These are phyloP conservation scores for Brachyptera putata DNA, from an alignment of 2,888 invertebrate genomes.

Conservation along the genomic window DNA sequence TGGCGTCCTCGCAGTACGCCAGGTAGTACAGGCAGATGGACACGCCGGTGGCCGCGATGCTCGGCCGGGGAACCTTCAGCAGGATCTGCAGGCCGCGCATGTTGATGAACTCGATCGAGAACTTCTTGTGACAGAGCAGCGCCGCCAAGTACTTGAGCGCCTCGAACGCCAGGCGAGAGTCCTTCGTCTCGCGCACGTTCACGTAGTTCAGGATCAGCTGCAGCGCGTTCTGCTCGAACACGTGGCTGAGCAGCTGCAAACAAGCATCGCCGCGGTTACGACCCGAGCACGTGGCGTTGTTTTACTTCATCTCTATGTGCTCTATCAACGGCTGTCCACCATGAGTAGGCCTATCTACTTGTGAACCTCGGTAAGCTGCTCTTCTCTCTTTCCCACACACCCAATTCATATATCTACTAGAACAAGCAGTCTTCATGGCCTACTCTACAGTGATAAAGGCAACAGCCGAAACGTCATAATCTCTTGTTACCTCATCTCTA, in stretches of 20 bases:
- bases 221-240: conserved; percentile 89
- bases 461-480: too few relatives aligned
- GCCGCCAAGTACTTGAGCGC: conserved; percentile 93
- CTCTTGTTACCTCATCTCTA: too few relatives aligned
- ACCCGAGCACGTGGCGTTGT: too few relatives aligned
- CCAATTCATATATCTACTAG: too few relatives aligned
- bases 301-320: too few relatives aligned
- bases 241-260: conserved; percentile 79
- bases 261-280: too few relatives aligned
- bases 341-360: too few relatives aligned
- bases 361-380: too few relatives aligned
- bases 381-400: too few relatives aligned
- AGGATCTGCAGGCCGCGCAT: conserved; percentile 77
- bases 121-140: conserved; percentile 95
- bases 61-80: conserved; percentile 73
- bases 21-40: conserved; percentile 95
- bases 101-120: conserved; percentile 92
- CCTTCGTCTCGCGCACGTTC: conserved; percentile 80
- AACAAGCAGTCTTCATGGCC: too few relatives aligned
- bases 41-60: conserved; percentile 93
- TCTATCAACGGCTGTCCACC: too few relatives aligned
- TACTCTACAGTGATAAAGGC: too few relatives aligned
- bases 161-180: conserved; percentile 92
- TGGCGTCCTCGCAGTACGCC: conserved; percentile 95
- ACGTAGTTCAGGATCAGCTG: conserved; percentile 87